Percentiles rank a stretch among this genome's conserved stretches.
Conservation (phyloP, 1,140 invertebrate species). For the Drosophila suzukii region DNA sequence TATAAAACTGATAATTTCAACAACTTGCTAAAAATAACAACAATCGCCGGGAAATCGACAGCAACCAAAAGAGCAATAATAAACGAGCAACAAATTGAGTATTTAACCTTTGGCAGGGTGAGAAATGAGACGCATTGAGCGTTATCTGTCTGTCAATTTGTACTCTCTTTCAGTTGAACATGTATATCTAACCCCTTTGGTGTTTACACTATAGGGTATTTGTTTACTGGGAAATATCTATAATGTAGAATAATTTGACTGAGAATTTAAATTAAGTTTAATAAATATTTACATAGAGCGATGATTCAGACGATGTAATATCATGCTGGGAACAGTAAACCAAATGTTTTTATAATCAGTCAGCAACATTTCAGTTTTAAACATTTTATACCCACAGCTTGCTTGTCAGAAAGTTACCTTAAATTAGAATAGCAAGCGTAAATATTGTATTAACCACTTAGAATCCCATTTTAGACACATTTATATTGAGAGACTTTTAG, state of each 20-base stretch:
- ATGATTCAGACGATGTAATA: too few relatives aligned
- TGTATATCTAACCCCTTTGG: background rate
- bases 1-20: conserved; percentile 34
- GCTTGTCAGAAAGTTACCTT: background rate
- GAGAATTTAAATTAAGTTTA: too few relatives aligned
- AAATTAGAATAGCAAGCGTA: background rate
- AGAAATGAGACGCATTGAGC: conserved; percentile 16
- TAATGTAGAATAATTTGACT: too few relatives aligned
- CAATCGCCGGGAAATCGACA: conserved; percentile 58
- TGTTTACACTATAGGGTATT: background rate
- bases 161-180: conserved; percentile 2
- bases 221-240: background rate
- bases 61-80: conserved; percentile 39
- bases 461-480: background rate
- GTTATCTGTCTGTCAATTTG: conserved; percentile 31
- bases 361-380: background rate
- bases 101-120: conserved; percentile 75
- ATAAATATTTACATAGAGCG: background rate
- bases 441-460: background rate
- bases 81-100: conserved; percentile 72
- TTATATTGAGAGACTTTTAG: background rate
- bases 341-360: too few relatives aligned
- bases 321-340: background rate
- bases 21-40: conserved; percentile 51
- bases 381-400: background rate